Base-by-base conservation (phyloP, 2,797 vertebrate species). In the Malurus leucopterus region DNA sequence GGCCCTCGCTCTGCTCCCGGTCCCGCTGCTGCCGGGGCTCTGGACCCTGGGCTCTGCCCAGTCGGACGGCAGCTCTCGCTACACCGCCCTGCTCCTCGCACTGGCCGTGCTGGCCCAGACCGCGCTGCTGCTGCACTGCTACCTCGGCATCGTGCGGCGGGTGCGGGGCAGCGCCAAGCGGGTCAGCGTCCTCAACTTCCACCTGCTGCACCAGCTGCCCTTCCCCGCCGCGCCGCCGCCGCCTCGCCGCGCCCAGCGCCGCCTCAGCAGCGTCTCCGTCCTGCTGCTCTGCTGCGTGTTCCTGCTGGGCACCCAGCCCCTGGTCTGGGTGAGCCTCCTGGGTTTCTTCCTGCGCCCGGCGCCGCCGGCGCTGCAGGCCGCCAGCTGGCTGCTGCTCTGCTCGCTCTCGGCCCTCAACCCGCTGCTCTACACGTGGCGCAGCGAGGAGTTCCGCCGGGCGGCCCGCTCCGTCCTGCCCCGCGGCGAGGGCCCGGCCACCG, bases 131-230 rank as follows among this genome's bases (percentile, higher is more conserved):
- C 93, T 98, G 29, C 97, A 98, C 89, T 98, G 98, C 94, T 98
- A 98, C 96, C 97, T 98, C 64, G 97, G 97, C 93, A 98, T 98
- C 93, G 98, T 98, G 92, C 96, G 98, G 81, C 97, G 97, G 61
- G 98, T 98, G 78, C 97, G 98, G 67, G 97, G 97, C 92, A 98
- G 98, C 47, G 97, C 98, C 86, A 98, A 98, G 93, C 95, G 98
- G 82, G 98, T 98, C 91, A 98, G 98, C 85, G 98, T 98, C 68
- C 97, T 98, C 86, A 98, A 98, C 92, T 98, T 98, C 94, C 98
- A 98, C 91, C 97, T 98, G 59, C 97, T 98, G n/a, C 98, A 98
- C 91, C 98, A 98, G 95, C 96, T 98, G 55, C 98, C 98, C 26
- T 98, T 97, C 88, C 91, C 98, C 49, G 93, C 97, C 23, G 92